Conservation (phyloP, 2,888 invertebrate genomes). For the Drosophila prostipennis region DNA sequence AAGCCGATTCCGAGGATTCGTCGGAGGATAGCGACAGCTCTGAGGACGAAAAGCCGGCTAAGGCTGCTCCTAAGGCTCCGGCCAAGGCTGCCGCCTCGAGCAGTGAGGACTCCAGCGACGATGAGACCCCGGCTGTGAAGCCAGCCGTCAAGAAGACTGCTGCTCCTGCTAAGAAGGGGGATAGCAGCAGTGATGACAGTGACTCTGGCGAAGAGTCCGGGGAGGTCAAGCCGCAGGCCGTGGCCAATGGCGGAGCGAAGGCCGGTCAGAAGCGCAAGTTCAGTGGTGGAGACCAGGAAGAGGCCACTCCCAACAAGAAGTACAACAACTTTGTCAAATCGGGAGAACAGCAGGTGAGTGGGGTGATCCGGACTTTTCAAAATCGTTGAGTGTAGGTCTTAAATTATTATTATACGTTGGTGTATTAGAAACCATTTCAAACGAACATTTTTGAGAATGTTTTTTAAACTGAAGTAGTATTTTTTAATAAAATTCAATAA, state of each 20-base stretch:
- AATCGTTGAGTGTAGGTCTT: no score
- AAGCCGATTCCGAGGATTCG: conserved; percentile 69
- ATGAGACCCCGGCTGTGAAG: conserved; percentile 70
- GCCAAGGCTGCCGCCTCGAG: conserved; percentile 53
- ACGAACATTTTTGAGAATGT: no score
- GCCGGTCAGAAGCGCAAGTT: conserved; percentile 84
- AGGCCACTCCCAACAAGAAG: conserved; percentile 83
- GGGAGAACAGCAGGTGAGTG: conserved; percentile 81
- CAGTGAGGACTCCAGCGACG: conserved; percentile 73
- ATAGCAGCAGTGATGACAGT: conserved; percentile 47
- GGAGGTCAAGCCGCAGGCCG: conserved; percentile 46
- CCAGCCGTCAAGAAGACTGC: conserved; percentile 68
- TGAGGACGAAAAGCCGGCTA: conserved; percentile 57
- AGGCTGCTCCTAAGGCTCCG: conserved; percentile 42
- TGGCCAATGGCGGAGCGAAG: conserved; percentile 43
- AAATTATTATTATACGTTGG: no score
- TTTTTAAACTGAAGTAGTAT: no score
- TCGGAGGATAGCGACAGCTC: conserved; percentile 75
- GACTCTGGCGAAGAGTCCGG: conserved; percentile 57
- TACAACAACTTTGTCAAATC: conserved; percentile 91
- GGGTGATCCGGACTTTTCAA: not conserved
- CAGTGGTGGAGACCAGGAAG: conserved; percentile 67
- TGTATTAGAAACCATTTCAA: no score
- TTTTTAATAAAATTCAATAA: no score
- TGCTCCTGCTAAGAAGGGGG: conserved; percentile 61